Evolutionary conservation across 2,113 vertebrate genomes (phyloP).

Genomic region (Oreocharis arfaki): DNA sequence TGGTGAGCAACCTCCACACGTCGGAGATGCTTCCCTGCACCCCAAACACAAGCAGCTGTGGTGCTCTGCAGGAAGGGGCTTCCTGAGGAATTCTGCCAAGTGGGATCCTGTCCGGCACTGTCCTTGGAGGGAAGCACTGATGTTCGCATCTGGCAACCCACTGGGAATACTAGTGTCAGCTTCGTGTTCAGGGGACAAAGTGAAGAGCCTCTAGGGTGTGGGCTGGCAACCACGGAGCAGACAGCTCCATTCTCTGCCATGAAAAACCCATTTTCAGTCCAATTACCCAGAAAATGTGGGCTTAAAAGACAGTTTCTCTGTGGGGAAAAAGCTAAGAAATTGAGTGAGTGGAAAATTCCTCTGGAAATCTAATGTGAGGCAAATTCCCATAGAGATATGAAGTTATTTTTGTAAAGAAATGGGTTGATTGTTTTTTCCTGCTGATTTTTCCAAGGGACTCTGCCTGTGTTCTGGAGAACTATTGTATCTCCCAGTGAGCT

Average conservation of each 20-base stretch:
- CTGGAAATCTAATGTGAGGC: neutral
- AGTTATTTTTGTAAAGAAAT: constrained; percentile 31
- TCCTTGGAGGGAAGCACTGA: neutral
- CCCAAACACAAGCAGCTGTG: neutral
- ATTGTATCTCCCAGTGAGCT: constrained; percentile 18
- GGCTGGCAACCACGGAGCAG: neutral
- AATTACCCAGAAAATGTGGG: constrained; percentile 20
- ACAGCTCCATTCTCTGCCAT: neutral
- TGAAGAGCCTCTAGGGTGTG: neutral
- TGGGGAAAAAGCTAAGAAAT: constrained; percentile 2
- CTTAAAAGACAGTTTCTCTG: constrained; percentile 19
- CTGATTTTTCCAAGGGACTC: neutral
- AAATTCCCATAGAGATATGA: neutral
- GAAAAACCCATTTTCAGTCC: constrained; percentile 28
- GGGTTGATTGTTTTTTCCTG: neutral
- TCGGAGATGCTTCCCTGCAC: neutral
- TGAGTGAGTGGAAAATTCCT: constrained; percentile 19
- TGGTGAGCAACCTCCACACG: neutral
- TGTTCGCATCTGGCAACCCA: neutral
- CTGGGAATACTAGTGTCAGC: neutral
- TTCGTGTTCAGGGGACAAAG: neutral
- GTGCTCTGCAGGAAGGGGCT: neutral
- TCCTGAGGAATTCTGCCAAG: neutral
- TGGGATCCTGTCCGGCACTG: neutral
- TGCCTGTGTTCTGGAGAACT: constrained; percentile 23